phyloP scores from a whole-genome alignment of 1,140 invertebrate genomes.

The Aphidius ervi region DNA sequence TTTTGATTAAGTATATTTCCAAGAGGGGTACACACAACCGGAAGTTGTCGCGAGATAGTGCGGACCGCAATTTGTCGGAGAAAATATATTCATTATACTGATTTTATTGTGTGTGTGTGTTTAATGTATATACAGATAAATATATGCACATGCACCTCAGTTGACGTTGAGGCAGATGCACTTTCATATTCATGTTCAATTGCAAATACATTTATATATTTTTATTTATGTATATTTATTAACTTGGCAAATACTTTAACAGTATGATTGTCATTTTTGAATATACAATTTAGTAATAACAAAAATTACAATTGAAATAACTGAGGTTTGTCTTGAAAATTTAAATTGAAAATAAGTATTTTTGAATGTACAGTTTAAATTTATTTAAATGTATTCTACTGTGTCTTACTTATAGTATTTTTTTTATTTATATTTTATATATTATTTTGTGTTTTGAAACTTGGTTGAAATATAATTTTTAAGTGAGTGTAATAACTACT shows the following conservation, averaged over 20 bases:
- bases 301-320: too few species aligned
- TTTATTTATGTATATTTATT: too few species aligned
- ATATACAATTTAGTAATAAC: too few species aligned
- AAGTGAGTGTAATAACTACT: too few species aligned
- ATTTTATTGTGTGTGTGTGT: not conserved
- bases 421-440: not conserved
- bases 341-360: too few species aligned
- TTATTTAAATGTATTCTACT: slow-evolving; percentile 40
- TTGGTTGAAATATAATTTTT: too few species aligned
- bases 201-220: too few species aligned
- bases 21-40: slow-evolving; percentile 21
- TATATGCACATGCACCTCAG: slow-evolving; percentile 20
- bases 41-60: slow-evolving; percentile 30
- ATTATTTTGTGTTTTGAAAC: too few species aligned
- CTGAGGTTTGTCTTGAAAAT: too few species aligned
- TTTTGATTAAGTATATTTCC: not conserved
- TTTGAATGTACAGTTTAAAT: slow-evolving; percentile 8
- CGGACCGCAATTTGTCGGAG: slow-evolving; percentile 27
- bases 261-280: too few species aligned
- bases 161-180: slow-evolving; percentile 23
- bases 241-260: too few species aligned
- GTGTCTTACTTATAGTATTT: slow-evolving; percentile 20
- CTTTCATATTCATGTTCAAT: not conserved
- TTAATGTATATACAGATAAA: slow-evolving; percentile 10
- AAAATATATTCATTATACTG: not conserved